phyloP scores from a whole-genome alignment of 2,113 vertebrate species.

The Sylvietta virens region DNA sequence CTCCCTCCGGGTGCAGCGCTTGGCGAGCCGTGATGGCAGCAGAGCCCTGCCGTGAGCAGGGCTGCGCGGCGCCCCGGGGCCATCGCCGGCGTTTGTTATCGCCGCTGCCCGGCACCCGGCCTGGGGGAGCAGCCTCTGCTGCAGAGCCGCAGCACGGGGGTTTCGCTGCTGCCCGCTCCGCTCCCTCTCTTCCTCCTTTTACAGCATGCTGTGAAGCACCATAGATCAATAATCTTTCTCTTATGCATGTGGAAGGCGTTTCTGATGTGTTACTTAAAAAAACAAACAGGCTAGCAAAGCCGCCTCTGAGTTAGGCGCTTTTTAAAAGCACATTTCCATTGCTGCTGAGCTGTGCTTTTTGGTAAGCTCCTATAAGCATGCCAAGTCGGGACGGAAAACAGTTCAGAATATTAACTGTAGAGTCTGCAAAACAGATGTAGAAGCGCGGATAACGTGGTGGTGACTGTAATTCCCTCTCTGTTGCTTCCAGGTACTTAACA shows the following conservation, averaged over 20 bases:
- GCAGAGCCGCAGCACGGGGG: not conserved
- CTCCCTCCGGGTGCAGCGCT: not conserved
- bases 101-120: not conserved
- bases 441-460: not conserved
- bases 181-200: not conserved
- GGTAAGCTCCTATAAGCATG: not conserved
- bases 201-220: rapidly evolving
- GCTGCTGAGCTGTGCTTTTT: not conserved
- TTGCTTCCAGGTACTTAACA: not conserved
- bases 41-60: not conserved
- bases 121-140: not conserved
- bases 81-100: not conserved
- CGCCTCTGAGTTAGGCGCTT: not conserved
- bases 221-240: rapidly evolving
- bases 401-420: not conserved
- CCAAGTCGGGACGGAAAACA: not conserved
- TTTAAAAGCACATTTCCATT: not conserved
- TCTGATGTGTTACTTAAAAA: not conserved
- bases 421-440: not conserved
- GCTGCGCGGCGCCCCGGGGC: not conserved
- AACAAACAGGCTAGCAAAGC: not conserved
- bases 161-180: too few species aligned
- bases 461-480: not conserved
- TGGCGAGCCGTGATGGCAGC: not conserved
- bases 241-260: not conserved